phyloP scores from a whole-genome alignment of 2,797 vertebrate genomes.

The Syngnathus acus region DNA sequence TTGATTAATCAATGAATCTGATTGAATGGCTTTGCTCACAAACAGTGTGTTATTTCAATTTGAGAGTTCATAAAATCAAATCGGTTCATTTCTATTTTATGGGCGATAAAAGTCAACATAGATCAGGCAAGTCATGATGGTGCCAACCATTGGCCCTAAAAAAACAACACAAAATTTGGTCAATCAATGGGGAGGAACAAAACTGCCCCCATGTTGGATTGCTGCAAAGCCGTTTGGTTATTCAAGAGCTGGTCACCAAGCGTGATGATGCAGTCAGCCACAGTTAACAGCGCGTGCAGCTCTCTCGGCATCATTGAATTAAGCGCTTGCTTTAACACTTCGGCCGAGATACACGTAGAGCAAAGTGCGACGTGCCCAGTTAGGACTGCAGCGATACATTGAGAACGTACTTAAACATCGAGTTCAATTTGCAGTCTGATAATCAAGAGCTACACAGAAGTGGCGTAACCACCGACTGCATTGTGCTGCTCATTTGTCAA shows the following conservation, averaged over 20 bases:
- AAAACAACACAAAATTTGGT: neutral
- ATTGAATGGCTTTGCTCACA: no score
- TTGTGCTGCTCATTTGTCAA: slow-evolving; percentile 11
- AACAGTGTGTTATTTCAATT: no score
- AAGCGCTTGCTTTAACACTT: slow-evolving; percentile 16
- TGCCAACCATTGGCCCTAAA: no score
- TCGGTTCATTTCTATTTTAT: no score
- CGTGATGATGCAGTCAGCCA: slow-evolving; percentile 5
- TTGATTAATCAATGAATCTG: no score
- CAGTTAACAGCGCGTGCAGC: slow-evolving; percentile 6
- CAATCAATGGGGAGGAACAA: neutral
- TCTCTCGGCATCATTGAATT: slow-evolving; percentile 8
- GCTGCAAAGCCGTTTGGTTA: neutral
- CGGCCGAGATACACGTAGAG: neutral
- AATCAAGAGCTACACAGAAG: neutral
- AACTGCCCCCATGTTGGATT: neutral
- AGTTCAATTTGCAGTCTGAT: neutral
- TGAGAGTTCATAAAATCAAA: no score
- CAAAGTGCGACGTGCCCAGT: neutral
- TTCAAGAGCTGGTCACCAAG: slow-evolving; percentile 5
- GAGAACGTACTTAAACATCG: neutral
- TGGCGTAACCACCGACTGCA: neutral
- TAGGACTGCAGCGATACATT: neutral
- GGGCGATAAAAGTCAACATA: no score
- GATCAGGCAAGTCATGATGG: no score